Evolutionary conservation across 1,140 invertebrate species (phyloP).

Genomic region (Drosophila funebris): DNA sequence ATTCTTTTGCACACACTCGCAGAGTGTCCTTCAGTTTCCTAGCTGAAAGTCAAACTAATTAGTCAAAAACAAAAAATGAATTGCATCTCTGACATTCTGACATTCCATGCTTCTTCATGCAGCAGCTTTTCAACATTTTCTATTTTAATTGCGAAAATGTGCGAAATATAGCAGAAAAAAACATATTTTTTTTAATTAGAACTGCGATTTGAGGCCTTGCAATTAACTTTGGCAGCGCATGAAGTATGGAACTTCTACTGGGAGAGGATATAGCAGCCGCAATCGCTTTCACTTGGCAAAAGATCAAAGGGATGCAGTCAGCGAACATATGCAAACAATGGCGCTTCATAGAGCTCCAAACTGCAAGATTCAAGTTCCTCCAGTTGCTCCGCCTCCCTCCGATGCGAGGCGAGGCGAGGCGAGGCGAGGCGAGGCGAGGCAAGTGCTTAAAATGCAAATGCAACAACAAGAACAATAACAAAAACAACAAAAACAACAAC

Average conservation of each 20-base stretch:
- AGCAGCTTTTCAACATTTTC: slow-evolving; percentile 27
- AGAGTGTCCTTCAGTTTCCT: slow-evolving; percentile 5
- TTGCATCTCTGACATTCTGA: slow-evolving; percentile 4
- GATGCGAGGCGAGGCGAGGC: not conserved
- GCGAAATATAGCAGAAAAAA: slow-evolving; percentile 10
- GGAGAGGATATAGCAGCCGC: slow-evolving; percentile 29
- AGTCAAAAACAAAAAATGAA: slow-evolving; percentile 6
- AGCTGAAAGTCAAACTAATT: slow-evolving; percentile 12
- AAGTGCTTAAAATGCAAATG: slow-evolving; percentile 67
- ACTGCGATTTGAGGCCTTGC: slow-evolving; percentile 49
- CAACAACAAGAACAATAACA: slow-evolving; percentile 8
- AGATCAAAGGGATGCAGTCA: slow-evolving; percentile 66
- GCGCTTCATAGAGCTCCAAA: slow-evolving; percentile 54
- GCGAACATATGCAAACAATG: slow-evolving; percentile 75
- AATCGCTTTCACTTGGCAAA: slow-evolving; percentile 79
- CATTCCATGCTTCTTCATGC: not conserved
- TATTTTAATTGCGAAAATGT: slow-evolving; percentile 61
- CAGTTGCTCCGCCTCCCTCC: slow-evolving; percentile 6
- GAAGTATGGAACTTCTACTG: slow-evolving; percentile 27
- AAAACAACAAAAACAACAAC: slow-evolving; percentile 3
- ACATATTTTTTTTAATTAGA: slow-evolving; percentile 72
- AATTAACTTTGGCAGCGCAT: slow-evolving; percentile 70
- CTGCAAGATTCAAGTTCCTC: slow-evolving; percentile 27
- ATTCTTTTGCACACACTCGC: not conserved
- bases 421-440: slow-evolving; percentile 14